Conservation (phyloP, 2,797 vertebrate species). For the Phoeniculus purpureus region DNA sequence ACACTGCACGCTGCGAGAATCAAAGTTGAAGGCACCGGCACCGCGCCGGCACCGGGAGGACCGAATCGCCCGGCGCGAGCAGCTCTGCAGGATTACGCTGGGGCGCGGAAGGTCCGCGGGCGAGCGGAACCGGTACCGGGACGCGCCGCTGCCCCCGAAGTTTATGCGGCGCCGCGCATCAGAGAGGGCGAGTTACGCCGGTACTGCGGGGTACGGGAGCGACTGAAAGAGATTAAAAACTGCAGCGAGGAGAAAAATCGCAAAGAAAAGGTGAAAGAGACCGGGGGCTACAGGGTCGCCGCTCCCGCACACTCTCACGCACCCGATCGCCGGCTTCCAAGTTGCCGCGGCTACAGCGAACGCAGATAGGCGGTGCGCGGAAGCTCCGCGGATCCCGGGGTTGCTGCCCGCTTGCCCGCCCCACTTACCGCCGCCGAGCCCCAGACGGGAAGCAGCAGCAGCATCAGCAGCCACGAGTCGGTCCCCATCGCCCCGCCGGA, state of each 20-base stretch:
- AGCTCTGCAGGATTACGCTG: background rate
- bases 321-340: background rate
- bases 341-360: background rate
- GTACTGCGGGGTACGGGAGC: accelerated
- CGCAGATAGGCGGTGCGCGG: background rate
- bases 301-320: background rate
- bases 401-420: background rate
- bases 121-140: background rate
- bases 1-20: accelerated
- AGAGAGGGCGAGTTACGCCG: background rate
- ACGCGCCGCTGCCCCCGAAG: constrained; percentile 1
- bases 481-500: constrained; percentile 54
- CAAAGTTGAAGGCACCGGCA: background rate
- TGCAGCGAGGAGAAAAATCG: accelerated
- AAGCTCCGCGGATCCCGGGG: background rate
- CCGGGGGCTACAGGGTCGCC: background rate
- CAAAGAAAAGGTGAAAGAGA: background rate
- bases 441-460: constrained; percentile 55
- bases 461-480: constrained; percentile 36
- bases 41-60: accelerated
- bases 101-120: background rate
- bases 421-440: constrained; percentile 75
- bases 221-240: background rate
- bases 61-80: background rate
- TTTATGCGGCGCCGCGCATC: background rate